Conservation (phyloP, 2,888 invertebrate genomes). For the Amblyjoppa fuscipennis region DNA sequence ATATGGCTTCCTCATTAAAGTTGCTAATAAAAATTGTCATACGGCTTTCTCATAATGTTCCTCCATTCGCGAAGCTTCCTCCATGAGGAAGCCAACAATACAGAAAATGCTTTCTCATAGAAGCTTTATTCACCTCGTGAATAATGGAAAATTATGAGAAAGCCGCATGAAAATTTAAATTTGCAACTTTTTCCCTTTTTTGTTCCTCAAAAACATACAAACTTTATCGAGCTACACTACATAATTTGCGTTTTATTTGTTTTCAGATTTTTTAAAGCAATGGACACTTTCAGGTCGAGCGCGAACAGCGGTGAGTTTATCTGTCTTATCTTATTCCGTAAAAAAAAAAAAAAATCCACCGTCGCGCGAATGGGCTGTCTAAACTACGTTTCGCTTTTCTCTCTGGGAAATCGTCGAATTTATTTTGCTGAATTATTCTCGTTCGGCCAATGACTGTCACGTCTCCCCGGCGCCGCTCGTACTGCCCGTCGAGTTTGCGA, state of each 20-base stretch:
- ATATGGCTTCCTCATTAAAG: no score
- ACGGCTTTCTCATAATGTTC: no score
- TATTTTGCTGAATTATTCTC: constrained; percentile 56
- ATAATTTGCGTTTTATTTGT: constrained; percentile 55
- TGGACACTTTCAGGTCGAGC: constrained; percentile 82
- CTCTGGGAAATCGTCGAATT: constrained; percentile 23
- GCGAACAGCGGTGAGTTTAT: constrained; percentile 81
- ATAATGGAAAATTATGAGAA: no score
- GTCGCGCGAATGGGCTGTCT: not conserved
- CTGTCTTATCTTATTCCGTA: not conserved
- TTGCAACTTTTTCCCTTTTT: not conserved
- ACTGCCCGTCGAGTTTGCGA: constrained; percentile 46
- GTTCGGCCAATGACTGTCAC: constrained; percentile 24
- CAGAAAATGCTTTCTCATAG: no score
- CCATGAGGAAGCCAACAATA: no score
- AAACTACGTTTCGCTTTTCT: not conserved
- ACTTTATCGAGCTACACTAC: not conserved
- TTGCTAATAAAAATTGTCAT: no score
- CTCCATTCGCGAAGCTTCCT: no score
- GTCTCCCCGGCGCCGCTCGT: constrained; percentile 27
- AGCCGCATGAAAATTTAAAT: no score
- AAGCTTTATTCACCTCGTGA: no score
- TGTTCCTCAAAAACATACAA: not conserved
- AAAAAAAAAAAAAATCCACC: not conserved
- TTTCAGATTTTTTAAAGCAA: constrained; percentile 85